phyloP scores from a whole-genome alignment of 1,140 invertebrate genomes.

The Papilio polyxenes region DNA sequence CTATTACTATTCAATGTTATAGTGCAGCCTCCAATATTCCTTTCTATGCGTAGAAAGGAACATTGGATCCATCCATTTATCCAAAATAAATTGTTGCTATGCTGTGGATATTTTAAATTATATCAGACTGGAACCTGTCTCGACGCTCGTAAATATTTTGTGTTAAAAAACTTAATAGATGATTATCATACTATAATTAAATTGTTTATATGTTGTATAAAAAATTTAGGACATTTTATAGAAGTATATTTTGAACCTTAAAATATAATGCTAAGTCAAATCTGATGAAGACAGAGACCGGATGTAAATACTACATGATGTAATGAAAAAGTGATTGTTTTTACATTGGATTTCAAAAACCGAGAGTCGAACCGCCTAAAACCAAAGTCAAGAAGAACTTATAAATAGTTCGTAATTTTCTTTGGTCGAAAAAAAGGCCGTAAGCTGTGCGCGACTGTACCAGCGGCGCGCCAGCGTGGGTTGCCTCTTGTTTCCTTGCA shows the following conservation, averaged over 20 bases:
- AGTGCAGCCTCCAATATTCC: not conserved
- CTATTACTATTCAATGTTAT: no score
- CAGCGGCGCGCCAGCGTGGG: constrained; percentile 19
- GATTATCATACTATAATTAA: not conserved
- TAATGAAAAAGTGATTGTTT: not conserved
- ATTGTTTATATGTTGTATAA: no score
- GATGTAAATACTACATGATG: no score
- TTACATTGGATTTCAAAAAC: no score
- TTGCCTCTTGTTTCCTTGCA: constrained; percentile 25
- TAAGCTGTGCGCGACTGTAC: not conserved
- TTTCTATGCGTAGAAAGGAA: not conserved
- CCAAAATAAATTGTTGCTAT: not conserved
- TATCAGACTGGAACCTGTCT: not conserved
- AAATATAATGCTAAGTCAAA: no score
- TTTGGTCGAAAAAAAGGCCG: not conserved
- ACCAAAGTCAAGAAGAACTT: not conserved
- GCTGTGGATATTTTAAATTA: not conserved
- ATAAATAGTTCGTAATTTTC: not conserved
- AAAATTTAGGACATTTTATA: no score
- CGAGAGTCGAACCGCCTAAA: not conserved
- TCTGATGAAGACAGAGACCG: not conserved
- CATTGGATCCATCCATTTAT: not conserved
- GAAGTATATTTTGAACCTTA: no score
- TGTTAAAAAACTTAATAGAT: not conserved
- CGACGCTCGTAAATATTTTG: not conserved